A percentile compares a stretch with the other conserved stretches of the same genome.
Evolutionary conservation across 2,113 vertebrate species (phyloP).

Genomic region (Ptilorrhoa leucosticta): DNA sequence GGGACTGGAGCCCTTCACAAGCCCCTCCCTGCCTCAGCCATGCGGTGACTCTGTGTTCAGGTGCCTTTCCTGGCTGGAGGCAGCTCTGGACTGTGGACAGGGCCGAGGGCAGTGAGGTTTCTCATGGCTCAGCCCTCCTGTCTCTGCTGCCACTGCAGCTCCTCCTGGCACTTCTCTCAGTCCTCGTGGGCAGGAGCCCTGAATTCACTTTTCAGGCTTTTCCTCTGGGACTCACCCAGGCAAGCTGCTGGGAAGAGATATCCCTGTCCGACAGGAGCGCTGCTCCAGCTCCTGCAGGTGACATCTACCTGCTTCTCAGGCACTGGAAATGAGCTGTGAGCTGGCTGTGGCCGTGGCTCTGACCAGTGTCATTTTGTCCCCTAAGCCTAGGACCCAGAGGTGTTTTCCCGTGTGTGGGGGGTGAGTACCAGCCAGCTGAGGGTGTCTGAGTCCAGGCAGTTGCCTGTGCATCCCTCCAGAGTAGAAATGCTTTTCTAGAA

Average conservation of each 20-base stretch:
- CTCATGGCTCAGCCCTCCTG: not conserved
- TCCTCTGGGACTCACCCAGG: not conserved
- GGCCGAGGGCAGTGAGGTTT: rapidly evolving
- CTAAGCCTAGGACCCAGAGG: not conserved
- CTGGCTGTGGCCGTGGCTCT: not conserved
- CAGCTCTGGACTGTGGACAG: not conserved
- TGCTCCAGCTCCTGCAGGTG: not conserved
- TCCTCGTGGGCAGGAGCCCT: not conserved
- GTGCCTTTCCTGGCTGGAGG: not conserved
- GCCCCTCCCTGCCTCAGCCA: not conserved
- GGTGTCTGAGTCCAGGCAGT: not conserved
- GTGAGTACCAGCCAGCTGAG: not conserved
- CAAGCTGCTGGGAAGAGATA: not conserved
- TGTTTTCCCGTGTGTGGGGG: not conserved
- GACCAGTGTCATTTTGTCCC: not conserved
- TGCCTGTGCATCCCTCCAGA: not conserved
- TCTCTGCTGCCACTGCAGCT: not conserved
- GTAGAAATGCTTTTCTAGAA: not conserved
- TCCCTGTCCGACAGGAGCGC: not conserved
- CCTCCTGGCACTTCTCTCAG: not conserved
- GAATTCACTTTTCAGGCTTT: not conserved
- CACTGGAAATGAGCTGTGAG: not conserved
- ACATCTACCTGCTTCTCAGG: not conserved
- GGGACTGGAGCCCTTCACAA: not conserved
- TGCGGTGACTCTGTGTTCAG: not conserved